These are phyloP conservation scores for Megamerina dolium DNA, from an alignment of 2,888 invertebrate species.

Conservation along the genomic window DNA sequence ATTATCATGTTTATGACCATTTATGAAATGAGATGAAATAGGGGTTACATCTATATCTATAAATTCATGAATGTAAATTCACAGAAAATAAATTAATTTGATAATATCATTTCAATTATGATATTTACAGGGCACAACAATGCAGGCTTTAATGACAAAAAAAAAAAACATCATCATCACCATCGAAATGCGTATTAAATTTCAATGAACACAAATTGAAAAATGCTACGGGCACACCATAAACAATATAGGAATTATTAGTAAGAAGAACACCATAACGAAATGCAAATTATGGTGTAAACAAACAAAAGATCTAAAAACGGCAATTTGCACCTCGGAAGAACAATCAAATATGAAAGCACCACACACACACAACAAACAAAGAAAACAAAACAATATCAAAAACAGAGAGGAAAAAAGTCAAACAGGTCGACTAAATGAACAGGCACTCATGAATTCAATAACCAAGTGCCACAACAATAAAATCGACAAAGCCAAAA, in stretches of 20 bases:
- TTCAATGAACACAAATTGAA: constrained; percentile 5
- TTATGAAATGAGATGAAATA: too few species aligned
- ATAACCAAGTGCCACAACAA: too few species aligned
- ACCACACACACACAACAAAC: not conserved
- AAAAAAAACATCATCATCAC: too few species aligned
- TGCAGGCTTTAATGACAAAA: too few species aligned
- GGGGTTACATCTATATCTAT: too few species aligned
- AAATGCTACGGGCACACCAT: not conserved
- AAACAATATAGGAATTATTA: too few species aligned
- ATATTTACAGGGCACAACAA: too few species aligned
- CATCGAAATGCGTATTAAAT: constrained; percentile 3
- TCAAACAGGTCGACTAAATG: constrained; percentile 13
- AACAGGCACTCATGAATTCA: constrained; percentile 14
- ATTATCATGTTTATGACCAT: not conserved
- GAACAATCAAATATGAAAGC: not conserved
- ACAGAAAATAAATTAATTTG: too few species aligned
- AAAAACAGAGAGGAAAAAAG: too few species aligned
- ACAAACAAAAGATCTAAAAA: not conserved
- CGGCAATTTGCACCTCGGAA: not conserved
- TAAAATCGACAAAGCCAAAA: too few species aligned
- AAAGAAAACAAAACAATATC: constrained; percentile 13
- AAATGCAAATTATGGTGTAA: not conserved
- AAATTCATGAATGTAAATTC: too few species aligned
- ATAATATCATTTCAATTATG: too few species aligned
- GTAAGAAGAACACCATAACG: not conserved